Conservation (phyloP, 1,140 invertebrate species). For the Drosophila yakuba region DNA sequence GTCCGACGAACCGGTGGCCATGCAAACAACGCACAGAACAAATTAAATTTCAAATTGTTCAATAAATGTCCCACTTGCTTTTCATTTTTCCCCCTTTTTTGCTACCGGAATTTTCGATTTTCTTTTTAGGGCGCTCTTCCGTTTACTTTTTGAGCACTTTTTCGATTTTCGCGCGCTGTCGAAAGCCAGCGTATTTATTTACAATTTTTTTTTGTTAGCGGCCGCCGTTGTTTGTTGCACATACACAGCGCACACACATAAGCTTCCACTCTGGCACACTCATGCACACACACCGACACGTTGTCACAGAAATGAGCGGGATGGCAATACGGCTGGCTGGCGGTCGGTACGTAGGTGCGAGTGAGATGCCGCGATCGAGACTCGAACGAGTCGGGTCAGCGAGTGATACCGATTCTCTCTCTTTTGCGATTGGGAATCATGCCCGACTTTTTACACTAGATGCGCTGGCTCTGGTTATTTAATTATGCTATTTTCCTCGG, state of each 20-base stretch:
- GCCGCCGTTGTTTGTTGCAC: conserved; percentile 51
- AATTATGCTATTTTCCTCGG: conserved; percentile 21
- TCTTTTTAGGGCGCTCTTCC: not conserved
- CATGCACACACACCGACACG: conserved; percentile 45
- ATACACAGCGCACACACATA: conserved; percentile 37
- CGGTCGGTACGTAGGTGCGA: conserved; percentile 10
- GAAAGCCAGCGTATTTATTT: conserved; percentile 39
- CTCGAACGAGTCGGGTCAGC: conserved; percentile 24
- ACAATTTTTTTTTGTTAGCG: conserved; percentile 51
- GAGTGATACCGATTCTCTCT: conserved; percentile 20
- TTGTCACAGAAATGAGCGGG: conserved; percentile 53
- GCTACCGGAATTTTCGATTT: not conserved
- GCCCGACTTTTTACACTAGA: conserved; percentile 29
- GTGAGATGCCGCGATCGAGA: conserved; percentile 21
- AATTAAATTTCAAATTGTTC: conserved; percentile 26
- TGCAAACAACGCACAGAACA: conserved; percentile 43
- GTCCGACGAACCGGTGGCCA: conserved; percentile 37
- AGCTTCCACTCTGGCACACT: conserved; percentile 29
- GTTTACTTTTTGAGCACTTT: not conserved
- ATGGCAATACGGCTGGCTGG: conserved; percentile 19
- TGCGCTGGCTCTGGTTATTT: conserved; percentile 19
- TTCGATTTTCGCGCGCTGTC: conserved; percentile 27
- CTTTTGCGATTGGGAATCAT: conserved; percentile 28
- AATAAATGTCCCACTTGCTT: conserved; percentile 9
- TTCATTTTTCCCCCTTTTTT: not conserved